These are phyloP conservation scores for Pedetes capensis DNA, from an alignment of 2,113 vertebrate species.

Conservation along the genomic window DNA sequence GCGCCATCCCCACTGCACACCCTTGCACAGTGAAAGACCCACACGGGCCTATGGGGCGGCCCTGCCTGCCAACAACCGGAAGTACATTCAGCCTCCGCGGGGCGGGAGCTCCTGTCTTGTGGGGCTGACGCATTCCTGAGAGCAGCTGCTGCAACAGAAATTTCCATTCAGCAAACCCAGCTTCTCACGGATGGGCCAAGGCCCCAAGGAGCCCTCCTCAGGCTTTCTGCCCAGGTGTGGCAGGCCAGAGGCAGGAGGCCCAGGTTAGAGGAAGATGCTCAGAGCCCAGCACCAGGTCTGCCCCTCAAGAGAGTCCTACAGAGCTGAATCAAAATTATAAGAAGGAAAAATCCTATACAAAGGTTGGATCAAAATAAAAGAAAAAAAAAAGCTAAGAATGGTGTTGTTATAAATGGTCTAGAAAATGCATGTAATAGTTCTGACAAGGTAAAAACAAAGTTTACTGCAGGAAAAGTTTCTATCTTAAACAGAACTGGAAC, in stretches of 20 bases:
- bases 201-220: not conserved
- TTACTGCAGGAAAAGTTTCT: no score
- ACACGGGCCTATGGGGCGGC: rapidly evolving
- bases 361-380: no score
- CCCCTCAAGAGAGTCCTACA: no score
- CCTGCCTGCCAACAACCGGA: not conserved
- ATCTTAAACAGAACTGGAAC: no score
- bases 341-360: no score
- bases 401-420: no score
- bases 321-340: no score
- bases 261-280: not conserved
- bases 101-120: not conserved
- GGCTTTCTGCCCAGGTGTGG: not conserved
- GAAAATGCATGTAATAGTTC: no score
- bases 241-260: not conserved
- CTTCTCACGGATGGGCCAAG: not conserved
- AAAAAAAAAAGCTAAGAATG: no score
- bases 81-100: not conserved
- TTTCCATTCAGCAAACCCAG: not conserved
- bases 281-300: not conserved
- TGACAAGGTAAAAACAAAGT: no score
- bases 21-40: not conserved
- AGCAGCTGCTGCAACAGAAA: not conserved
- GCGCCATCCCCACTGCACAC: not conserved
- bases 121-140: not conserved